phyloP scores from a whole-genome alignment of 2,797 vertebrate species.

The Smutsia gigantea region DNA sequence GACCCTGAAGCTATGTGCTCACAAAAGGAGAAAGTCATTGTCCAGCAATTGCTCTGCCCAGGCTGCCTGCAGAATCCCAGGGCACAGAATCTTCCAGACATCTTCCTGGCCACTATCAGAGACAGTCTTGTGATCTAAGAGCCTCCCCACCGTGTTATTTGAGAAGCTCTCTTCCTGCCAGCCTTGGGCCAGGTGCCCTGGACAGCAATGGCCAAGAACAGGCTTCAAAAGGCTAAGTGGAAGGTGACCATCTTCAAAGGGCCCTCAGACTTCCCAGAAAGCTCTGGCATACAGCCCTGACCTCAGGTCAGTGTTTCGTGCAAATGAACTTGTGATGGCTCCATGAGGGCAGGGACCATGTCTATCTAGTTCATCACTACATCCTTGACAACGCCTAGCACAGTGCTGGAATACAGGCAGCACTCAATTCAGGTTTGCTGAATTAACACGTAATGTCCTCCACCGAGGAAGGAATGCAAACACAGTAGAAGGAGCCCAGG shows the following conservation, averaged over 20 bases:
- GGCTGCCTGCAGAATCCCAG: neutral
- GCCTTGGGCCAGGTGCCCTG: constrained; percentile 64
- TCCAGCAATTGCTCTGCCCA: neutral
- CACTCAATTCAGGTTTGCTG: neutral
- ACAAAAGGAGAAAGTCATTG: constrained; percentile 2
- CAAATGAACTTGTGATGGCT: constrained; percentile 62
- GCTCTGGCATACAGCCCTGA: constrained; percentile 65
- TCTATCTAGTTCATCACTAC: neutral
- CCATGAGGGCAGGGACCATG: constrained; percentile 48
- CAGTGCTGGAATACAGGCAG: neutral
- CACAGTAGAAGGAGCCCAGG: neutral
- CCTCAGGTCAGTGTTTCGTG: constrained; percentile 69
- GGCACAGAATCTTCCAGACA: constrained; percentile 67
- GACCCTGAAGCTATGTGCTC: neutral
- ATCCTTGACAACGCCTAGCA: neutral
- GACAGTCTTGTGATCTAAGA: constrained; percentile 74
- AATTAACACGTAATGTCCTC: neutral
- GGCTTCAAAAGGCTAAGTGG: constrained; percentile 76
- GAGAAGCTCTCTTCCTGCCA: constrained; percentile 71
- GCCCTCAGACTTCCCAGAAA: constrained; percentile 72
- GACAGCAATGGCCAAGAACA: constrained; percentile 63
- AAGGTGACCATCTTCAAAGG: constrained; percentile 77
- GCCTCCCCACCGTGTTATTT: constrained; percentile 62
- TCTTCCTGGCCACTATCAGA: constrained; percentile 64
- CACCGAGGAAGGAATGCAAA: neutral